Evolutionary conservation across 2,113 vertebrate species (phyloP).

Genomic region (Cryptomyrus ogoouensis): DNA sequence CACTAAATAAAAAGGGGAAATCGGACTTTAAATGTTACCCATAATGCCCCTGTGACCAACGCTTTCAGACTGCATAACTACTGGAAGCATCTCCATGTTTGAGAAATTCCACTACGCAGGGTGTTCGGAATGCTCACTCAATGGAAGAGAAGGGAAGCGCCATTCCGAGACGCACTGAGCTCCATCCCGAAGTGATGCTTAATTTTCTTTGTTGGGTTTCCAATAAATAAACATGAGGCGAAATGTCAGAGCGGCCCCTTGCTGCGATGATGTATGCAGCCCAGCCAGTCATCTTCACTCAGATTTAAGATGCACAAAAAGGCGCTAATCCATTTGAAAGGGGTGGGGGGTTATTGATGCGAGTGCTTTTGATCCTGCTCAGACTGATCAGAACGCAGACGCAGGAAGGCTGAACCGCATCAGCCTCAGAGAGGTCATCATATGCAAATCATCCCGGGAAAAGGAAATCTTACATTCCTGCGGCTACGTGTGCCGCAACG

Average conservation of each 20-base stretch:
- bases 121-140: background rate
- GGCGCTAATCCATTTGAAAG: slow-evolving; percentile 45
- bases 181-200: slow-evolving; percentile 21
- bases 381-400: slow-evolving; percentile 43
- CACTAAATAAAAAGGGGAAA: background rate
- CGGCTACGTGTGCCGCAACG: background rate
- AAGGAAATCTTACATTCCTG: slow-evolving; percentile 7
- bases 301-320: slow-evolving; percentile 42
- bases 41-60: background rate
- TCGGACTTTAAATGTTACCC: background rate
- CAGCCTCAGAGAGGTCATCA: slow-evolving; percentile 36
- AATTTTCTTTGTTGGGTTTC: slow-evolving; percentile 30
- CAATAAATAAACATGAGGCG: slow-evolving; percentile 47
- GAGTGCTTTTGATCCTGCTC: slow-evolving; percentile 37
- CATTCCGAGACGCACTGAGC: background rate
- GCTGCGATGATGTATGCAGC: slow-evolving; percentile 35
- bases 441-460: slow-evolving; percentile 28
- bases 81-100: background rate
- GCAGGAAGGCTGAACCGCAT: slow-evolving; percentile 23
- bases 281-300: slow-evolving; percentile 38
- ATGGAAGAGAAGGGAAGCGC: background rate
- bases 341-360: slow-evolving; percentile 28
- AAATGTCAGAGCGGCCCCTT: slow-evolving; percentile 26
- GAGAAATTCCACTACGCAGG: background rate
- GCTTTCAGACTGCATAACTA: background rate